Percentiles rank a stretch among this genome's conserved stretches.
Conservation (phyloP, 2,888 invertebrate genomes). For the Eurytoma californica region DNA sequence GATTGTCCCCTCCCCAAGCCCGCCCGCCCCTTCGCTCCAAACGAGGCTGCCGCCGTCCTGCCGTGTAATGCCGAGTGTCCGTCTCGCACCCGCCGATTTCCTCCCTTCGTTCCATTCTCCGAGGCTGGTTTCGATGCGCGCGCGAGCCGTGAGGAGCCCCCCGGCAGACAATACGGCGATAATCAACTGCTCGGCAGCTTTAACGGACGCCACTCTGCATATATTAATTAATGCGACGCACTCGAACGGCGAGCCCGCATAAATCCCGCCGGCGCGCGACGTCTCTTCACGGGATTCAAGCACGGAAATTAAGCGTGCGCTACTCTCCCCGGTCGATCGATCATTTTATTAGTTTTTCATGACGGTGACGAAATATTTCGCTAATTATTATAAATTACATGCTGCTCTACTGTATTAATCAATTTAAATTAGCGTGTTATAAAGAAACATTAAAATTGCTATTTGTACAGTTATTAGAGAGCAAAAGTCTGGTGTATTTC, state of each 20-base stretch:
- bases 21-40: neutral
- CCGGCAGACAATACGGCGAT: conserved; percentile 58
- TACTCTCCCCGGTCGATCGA: conserved; percentile 42
- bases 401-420: no score
- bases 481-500: no score
- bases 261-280: conserved; percentile 60
- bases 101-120: neutral
- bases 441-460: no score
- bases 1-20: conserved; percentile 54
- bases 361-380: neutral
- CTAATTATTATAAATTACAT: no score
- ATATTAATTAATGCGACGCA: conserved; percentile 66
- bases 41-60: neutral
- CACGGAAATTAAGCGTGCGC: conserved; percentile 30
- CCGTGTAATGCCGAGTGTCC: neutral
- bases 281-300: conserved; percentile 43
- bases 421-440: no score
- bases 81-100: neutral
- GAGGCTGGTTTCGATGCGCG: neutral
- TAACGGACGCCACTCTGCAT: conserved; percentile 65
- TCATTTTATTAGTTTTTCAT: conserved; percentile 23
- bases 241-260: conserved; percentile 63
- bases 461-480: no score
- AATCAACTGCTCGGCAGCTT: conserved; percentile 64
- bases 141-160: neutral